phyloP scores from a whole-genome alignment of 2,888 invertebrate species.

The Bellardia bayeri region DNA sequence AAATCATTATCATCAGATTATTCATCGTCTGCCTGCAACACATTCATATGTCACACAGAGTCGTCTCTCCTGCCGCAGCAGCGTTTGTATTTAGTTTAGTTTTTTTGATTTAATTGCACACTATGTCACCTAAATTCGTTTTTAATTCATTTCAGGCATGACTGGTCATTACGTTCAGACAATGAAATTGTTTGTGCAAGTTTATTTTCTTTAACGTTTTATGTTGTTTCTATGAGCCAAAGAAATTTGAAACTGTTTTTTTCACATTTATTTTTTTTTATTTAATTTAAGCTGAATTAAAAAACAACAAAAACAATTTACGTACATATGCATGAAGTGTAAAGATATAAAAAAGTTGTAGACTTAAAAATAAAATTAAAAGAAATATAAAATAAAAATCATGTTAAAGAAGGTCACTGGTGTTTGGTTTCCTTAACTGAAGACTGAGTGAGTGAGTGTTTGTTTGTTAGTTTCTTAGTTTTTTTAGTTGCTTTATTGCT shows the following conservation, averaged over 20 bases:
- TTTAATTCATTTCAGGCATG: constrained; percentile 56
- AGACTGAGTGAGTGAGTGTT: not conserved
- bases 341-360: constrained; percentile 46
- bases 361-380: not conserved
- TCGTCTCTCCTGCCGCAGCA: no score
- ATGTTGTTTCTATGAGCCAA: not conserved
- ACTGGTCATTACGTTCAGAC: constrained; percentile 41
- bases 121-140: constrained; percentile 51
- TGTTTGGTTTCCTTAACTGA: constrained; percentile 29
- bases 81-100: not conserved
- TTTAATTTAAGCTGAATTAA: constrained; percentile 25
- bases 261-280: not conserved
- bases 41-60: no score
- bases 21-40: no score
- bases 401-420: constrained; percentile 52
- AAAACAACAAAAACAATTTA: constrained; percentile 13
- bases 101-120: constrained; percentile 40
- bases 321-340: constrained; percentile 31
- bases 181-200: constrained; percentile 13
- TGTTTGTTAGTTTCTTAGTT: not conserved
- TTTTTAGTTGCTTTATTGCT: not conserved
- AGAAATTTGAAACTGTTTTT: constrained; percentile 54
- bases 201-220: constrained; percentile 2
- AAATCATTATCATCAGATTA: no score
- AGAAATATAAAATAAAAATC: constrained; percentile 4